These are phyloP conservation scores for Pao palembangensis DNA, from an alignment of 2,113 vertebrate genomes.

Conservation along the genomic window DNA sequence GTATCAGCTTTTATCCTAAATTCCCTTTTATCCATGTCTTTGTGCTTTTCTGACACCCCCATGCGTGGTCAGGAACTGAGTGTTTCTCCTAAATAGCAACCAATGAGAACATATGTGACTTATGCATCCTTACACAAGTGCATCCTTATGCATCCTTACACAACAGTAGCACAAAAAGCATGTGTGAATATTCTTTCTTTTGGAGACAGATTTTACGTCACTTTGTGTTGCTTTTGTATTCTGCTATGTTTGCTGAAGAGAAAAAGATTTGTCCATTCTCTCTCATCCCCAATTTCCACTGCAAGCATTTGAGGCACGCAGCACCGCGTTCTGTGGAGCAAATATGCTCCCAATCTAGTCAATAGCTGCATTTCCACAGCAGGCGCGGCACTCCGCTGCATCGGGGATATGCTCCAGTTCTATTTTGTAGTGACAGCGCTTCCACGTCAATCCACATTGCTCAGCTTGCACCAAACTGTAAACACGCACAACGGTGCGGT, in stretches of 20 bases:
- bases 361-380: too few species aligned
- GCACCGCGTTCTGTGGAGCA: too few species aligned
- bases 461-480: too few species aligned
- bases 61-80: constrained; percentile 19
- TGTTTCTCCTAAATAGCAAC: constrained; percentile 41
- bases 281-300: neutral
- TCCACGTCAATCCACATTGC: too few species aligned
- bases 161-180: constrained; percentile 18
- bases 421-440: too few species aligned
- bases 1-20: constrained; percentile 33
- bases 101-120: constrained; percentile 32
- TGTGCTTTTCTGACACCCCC: constrained; percentile 21
- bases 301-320: too few species aligned
- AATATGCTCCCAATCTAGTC: too few species aligned
- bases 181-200: constrained; percentile 32
- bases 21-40: constrained; percentile 15
- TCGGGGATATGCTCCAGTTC: too few species aligned
- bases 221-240: constrained; percentile 38
- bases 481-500: too few species aligned
- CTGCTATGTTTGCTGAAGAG: constrained; percentile 44
- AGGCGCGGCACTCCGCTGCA: too few species aligned
- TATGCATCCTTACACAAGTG: constrained; percentile 31
- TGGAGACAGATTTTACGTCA: constrained; percentile 42
- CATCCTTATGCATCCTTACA: constrained; percentile 34
- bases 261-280: constrained; percentile 54